A percentile compares a stretch with the other conserved stretches of the same genome.
Conservation (phyloP, 2,113 vertebrate species). For the Anolis carolinensis region DNA sequence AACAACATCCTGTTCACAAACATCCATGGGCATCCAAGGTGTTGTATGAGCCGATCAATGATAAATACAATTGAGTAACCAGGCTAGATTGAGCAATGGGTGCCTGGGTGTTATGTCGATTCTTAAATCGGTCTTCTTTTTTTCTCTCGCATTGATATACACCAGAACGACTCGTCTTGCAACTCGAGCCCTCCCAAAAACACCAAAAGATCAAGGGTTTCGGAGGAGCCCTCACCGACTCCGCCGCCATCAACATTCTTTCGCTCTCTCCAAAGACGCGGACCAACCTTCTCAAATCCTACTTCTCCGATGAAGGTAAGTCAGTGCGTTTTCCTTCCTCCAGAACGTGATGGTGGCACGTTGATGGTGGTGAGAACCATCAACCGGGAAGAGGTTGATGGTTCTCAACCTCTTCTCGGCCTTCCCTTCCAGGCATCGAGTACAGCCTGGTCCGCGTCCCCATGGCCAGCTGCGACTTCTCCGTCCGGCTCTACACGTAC, state of each 20-base stretch:
- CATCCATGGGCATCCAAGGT: no score
- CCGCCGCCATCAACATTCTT: constrained; percentile 88
- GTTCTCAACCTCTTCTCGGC: accelerated
- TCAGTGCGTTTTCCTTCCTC: no score
- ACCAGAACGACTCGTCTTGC: constrained; percentile 77
- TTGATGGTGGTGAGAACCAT: no score
- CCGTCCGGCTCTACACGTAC: constrained; percentile 88
- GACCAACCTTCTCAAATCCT: constrained; percentile 83
- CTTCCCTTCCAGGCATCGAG: constrained; percentile 81
- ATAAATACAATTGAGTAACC: no score
- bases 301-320: constrained; percentile 83
- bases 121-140: no score
- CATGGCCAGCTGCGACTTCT: constrained; percentile 96
- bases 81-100: no score
- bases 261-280: constrained; percentile 77
- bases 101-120: no score
- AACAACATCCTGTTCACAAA: no score
- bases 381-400: no score
- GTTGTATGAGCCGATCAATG: no score
- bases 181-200: constrained; percentile 76
- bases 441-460: constrained; percentile 92
- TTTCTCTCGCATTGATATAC: no score
- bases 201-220: constrained; percentile 88
- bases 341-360: no score
- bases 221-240: constrained; percentile 89